phyloP scores from a whole-genome alignment of 1,140 invertebrate species.

The Mactra quadrangularis region DNA sequence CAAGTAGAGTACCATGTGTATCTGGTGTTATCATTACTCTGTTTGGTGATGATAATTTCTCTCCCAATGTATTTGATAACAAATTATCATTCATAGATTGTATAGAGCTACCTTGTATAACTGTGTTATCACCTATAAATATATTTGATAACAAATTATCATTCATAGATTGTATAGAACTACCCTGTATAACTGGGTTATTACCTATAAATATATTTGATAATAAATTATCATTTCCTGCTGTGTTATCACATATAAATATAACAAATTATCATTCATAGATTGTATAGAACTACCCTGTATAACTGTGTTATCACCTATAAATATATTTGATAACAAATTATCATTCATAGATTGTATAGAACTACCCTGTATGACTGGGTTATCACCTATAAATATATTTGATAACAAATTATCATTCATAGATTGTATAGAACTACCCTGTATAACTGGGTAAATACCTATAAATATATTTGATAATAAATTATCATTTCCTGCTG shows the following conservation, averaged over 20 bases:
- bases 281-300: slow-evolving; percentile 55
- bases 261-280: not conserved
- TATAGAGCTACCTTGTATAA: slow-evolving; percentile 35
- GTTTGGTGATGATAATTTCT: slow-evolving; percentile 85
- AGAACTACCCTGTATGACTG: slow-evolving; percentile 18
- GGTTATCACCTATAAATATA: not conserved
- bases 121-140: not conserved
- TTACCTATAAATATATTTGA: not conserved
- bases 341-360: slow-evolving; percentile 69
- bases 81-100: slow-evolving; percentile 68
- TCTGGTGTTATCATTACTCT: slow-evolving; percentile 83
- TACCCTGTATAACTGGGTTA: slow-evolving; percentile 3
- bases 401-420: not conserved
- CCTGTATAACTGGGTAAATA: not conserved
- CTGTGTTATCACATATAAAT: not conserved
- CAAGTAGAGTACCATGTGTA: slow-evolving; percentile 84
- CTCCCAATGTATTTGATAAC: slow-evolving; percentile 73
- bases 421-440: slow-evolving; percentile 50
- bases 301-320: not conserved
- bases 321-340: slow-evolving; percentile 70
- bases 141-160: not conserved
- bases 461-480: not conserved
- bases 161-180: slow-evolving; percentile 51
- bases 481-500: no score
- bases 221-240: no score